phyloP scores from a whole-genome alignment of 2,113 vertebrate genomes.

The Pampusana beccarii region DNA sequence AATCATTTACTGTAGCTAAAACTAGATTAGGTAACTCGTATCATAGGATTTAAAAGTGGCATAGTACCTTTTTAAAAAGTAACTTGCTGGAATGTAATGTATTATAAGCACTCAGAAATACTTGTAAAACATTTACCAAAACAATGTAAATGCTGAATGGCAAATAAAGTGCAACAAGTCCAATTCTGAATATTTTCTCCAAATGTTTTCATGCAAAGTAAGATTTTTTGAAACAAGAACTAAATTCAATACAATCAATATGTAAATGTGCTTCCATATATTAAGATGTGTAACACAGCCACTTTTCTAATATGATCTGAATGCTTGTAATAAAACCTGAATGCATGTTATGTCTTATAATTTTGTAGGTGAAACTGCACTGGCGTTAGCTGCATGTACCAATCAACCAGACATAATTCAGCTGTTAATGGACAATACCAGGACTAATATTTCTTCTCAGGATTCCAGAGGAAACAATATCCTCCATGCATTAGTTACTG shows the following conservation, averaged over 20 bases:
- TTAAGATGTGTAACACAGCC: neutral
- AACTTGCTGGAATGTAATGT: neutral
- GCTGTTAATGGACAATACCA: conserved; percentile 78
- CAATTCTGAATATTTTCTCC: neutral
- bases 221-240: neutral
- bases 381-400: conserved; percentile 82
- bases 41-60: neutral
- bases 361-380: conserved; percentile 75
- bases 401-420: conserved; percentile 82
- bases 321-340: neutral
- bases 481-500: conserved; percentile 77
- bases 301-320: neutral
- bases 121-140: neutral
- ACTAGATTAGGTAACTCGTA: neutral
- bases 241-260: neutral
- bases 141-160: neutral
- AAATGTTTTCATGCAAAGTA: neutral
- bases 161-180: neutral
- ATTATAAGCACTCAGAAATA: neutral
- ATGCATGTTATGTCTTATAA: neutral
- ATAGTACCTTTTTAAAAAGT: neutral
- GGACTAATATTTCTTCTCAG: conserved; percentile 75
- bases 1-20: neutral
- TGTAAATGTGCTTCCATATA: neutral
- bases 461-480: conserved; percentile 83